A percentile compares a stretch with the other conserved stretches of the same genome.
Evolutionary conservation across 1,140 invertebrate species (phyloP).

Genomic region (Bombus cullumanus): DNA sequence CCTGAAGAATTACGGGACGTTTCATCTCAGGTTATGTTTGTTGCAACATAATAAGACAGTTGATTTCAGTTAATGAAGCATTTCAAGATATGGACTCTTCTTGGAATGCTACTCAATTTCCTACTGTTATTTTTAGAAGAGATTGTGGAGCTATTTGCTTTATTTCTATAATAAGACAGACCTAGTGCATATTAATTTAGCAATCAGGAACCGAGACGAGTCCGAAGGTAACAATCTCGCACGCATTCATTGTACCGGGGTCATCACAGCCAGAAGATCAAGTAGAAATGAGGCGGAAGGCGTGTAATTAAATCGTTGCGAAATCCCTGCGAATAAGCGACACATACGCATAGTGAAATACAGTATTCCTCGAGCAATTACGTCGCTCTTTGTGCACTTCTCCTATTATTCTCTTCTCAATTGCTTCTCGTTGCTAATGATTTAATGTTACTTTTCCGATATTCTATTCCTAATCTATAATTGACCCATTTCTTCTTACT

Average conservation of each 20-base stretch:
- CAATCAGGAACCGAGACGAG: neutral
- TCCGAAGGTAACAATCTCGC: neutral
- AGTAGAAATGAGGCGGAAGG: conserved; percentile 47
- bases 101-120: neutral
- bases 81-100: neutral
- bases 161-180: neutral
- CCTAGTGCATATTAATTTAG: neutral
- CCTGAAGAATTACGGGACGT: neutral
- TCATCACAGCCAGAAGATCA: neutral
- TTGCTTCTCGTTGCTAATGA: neutral
- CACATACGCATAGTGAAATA: conserved; percentile 2
- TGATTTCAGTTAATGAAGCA: neutral
- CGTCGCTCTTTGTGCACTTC: neutral
- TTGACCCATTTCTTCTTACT: neutral
- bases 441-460: neutral
- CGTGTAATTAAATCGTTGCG: conserved; percentile 42
- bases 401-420: neutral
- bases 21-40: neutral
- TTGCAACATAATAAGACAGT: neutral
- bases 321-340: conserved; percentile 12
- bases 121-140: neutral
- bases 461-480: neutral
- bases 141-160: neutral
- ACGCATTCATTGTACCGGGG: neutral
- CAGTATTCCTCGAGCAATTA: conserved; percentile 20